Conservation (phyloP, 2,113 vertebrate species). For the Nymphicus hollandicus region DNA sequence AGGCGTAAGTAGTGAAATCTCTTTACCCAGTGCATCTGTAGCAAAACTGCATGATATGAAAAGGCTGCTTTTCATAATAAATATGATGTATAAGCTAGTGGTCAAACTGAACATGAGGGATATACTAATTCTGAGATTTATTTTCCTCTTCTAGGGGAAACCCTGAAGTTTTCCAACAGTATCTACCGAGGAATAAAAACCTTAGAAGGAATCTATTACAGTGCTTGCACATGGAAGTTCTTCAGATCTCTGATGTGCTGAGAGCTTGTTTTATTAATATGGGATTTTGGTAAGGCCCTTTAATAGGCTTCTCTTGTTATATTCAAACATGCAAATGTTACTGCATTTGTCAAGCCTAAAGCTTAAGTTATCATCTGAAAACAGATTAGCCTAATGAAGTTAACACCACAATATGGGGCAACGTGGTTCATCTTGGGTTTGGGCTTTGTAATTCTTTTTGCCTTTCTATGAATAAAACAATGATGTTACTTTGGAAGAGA, state of each 20-base stretch:
- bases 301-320: not conserved
- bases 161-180: not conserved
- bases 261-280: conserved; percentile 32
- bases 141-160: not conserved
- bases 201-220: not conserved
- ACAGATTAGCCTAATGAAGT: not conserved
- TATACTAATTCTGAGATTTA: not conserved
- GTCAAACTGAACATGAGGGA: not conserved
- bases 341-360: conserved; percentile 4
- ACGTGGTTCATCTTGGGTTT: not conserved
- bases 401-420: not conserved
- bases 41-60: not conserved
- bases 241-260: not conserved
- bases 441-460: not conserved
- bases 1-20: not conserved
- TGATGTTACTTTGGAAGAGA: not conserved
- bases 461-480: not conserved
- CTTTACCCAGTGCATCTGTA: not conserved
- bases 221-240: not conserved
- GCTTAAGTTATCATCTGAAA: not conserved
- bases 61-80: not conserved
- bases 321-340: not conserved
- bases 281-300: conserved; percentile 16
- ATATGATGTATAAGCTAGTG: not conserved
- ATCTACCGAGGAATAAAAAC: not conserved